Conservation (phyloP, 1,140 invertebrate genomes). For the Linepithema humile region DNA sequence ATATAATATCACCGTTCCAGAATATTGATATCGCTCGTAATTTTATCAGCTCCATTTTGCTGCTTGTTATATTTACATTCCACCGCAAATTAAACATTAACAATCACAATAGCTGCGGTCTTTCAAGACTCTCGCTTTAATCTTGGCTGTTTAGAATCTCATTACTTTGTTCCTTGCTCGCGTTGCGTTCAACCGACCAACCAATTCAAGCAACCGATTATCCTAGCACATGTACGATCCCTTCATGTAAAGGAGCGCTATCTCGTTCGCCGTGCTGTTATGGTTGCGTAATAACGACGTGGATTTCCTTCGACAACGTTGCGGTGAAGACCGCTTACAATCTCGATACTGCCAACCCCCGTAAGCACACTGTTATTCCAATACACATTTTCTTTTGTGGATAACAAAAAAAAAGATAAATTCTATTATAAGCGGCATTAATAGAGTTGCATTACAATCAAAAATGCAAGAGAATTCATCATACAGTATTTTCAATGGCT, state of each 20-base stretch:
- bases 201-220: constrained; percentile 52
- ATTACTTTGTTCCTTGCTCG: constrained; percentile 29
- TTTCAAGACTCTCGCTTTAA: constrained; percentile 15
- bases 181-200: constrained; percentile 32
- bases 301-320: constrained; percentile 51
- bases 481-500: neutral
- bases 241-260: constrained; percentile 40
- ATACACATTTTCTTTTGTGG: constrained; percentile 18
- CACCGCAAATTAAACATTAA: neutral
- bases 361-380: constrained; percentile 1
- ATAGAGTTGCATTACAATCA: constrained; percentile 11
- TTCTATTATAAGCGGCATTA: neutral
- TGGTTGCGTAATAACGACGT: constrained; percentile 38
- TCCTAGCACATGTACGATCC: constrained; percentile 31
- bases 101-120: neutral
- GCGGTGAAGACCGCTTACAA: constrained; percentile 31
- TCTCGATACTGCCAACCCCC: constrained; percentile 17
- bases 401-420: neutral
- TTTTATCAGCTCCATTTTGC: too few species aligned
- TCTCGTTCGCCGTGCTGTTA: constrained; percentile 49
- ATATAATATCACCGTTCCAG: too few species aligned
- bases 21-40: too few species aligned
- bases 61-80: neutral
- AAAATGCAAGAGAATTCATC: neutral
- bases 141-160: constrained; percentile 51